Evolutionary conservation across 2,797 vertebrate species (phyloP), one percentile per base, ranked within the genome.

Genomic region (Poecile montanus): DNA sequence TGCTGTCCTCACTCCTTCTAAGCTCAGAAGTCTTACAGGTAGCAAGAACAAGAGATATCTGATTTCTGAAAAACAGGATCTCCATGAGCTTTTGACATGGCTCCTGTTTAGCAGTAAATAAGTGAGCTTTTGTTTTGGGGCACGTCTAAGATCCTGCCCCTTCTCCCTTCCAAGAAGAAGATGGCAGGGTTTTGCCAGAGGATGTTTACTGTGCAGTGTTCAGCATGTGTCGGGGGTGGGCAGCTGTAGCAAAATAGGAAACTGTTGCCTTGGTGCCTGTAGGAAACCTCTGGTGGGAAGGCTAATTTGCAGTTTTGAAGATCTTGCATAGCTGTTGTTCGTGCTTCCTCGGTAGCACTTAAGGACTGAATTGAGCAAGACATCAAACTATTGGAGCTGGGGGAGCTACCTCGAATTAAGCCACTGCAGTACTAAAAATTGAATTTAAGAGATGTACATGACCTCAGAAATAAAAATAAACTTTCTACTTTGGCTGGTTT

Each of bases 401-500:
- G 57, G 88, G 34, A 93, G 67, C 63, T 76, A 77, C 81, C 78
- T 80, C 54, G 75, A 93, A 67, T 73, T 72, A 82, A 91, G 82
- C 84, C 54, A 91, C 84, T 77, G 78, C 74, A 91, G 68, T 92
- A 81, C 68, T 91, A 76, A 79, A 91, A 89, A 77, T 8, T 71
- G 61, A 89, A 94, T 83, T 92, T 40, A 72, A 91, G 84, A 92
- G 38, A 82, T 95, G 94, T 96, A 95, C 89, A 91, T 80, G 67
- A 92, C 84, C 86, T 96, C 86, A 89, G 87, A 93, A 95, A 95
- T 91, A 94, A 93, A 95, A 95, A 94, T 87, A 91, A 95, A 91
- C 71, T 96, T 93, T 95, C 48, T 93, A 73, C 93, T 94, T 90
- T 79, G 78, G 71, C 88, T 94, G 83, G 57, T 91, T 94, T 94